Base-by-base conservation (phyloP, 2,888 invertebrate species). In the Anticlea derivata region DNA sequence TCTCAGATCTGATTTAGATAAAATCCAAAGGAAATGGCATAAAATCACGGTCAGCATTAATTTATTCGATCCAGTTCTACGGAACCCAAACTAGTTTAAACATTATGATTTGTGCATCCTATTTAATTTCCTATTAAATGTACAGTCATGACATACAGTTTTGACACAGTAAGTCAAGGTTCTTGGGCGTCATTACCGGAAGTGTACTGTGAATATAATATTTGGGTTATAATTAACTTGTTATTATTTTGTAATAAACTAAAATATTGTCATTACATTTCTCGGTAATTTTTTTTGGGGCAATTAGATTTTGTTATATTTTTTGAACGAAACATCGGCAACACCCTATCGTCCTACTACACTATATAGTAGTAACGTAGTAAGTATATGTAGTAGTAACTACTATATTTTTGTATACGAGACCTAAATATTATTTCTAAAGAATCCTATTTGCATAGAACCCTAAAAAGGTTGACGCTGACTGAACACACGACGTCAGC, bases 401-500 rank as follows among this genome's bases (percentile, higher is more conserved):
- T n/a, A n/a, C n/a, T n/a, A n/a, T n/a, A n/a, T n/a, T n/a, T n/a
- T n/a, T n/a, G n/a, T n/a, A n/a, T n/a, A n/a, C n/a, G n/a, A n/a
- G 2, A 17, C 17, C 17, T 17, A 17, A 17, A 17, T 17, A 17
- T 17, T 17, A 17, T 17, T 17, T 17, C 2, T 17, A 17, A 17
- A 17, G 2, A 3, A 17, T 38, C 12, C 7, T n/a, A 56, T 56
- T 56, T 38, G 48, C 39, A 57, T 47, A 41, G 37, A 50, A 56
- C 12, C 47, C 47, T 45, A 64, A 70, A 73, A 75, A 68, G 61
- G 70, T 78, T 78, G 64, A 63, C 59, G 55, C 54, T 61, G 48
- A 50, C 70, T 70, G 70, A 20, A 1, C 37, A 39, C 39, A 33
- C 65, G 60, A 68, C 61, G 63, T 68, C 64, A 69, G 8, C 34